These are phyloP conservation scores for Marisa cornuarietis DNA, from an alignment of 1,140 invertebrate species.

Conservation along the genomic window DNA sequence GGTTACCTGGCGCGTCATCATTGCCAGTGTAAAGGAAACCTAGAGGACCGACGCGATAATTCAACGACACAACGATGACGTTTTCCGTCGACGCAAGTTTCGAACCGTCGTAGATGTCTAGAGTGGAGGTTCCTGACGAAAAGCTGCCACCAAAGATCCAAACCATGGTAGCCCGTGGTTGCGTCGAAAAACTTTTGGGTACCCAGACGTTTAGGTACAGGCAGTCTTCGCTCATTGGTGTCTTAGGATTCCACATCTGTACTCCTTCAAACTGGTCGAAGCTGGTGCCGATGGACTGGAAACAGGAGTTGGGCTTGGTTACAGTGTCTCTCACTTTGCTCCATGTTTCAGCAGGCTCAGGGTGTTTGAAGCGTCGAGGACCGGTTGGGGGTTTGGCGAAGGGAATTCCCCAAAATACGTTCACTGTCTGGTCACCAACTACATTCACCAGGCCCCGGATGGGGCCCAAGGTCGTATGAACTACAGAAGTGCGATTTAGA, in stretches of 20 bases:
- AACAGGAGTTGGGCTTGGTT: constrained; percentile 71
- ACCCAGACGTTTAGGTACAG: constrained; percentile 89
- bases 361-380: constrained; percentile 87
- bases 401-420: constrained; percentile 90
- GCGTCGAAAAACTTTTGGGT: constrained; percentile 69
- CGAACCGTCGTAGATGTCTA: constrained; percentile 93
- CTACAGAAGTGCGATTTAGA: neutral
- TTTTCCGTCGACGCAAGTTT: constrained; percentile 80
- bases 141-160: constrained; percentile 98
- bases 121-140: constrained; percentile 85
- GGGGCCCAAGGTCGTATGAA: neutral
- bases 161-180: constrained; percentile 83
- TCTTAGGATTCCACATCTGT: constrained; percentile 53
- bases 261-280: constrained; percentile 29
- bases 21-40: constrained; percentile 72
- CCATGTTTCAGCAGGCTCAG: constrained; percentile 71
- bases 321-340: constrained; percentile 28
- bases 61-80: constrained; percentile 79
- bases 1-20: constrained; percentile 53
- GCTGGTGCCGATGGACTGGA: constrained; percentile 23
- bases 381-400: constrained; percentile 92
- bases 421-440: constrained; percentile 68
- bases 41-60: constrained; percentile 85
- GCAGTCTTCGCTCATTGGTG: constrained; percentile 84
- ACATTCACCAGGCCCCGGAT: constrained; percentile 5